These are phyloP conservation scores for Drosophila parvula DNA, from an alignment of 1,140 invertebrate species.

Conservation along the genomic window DNA sequence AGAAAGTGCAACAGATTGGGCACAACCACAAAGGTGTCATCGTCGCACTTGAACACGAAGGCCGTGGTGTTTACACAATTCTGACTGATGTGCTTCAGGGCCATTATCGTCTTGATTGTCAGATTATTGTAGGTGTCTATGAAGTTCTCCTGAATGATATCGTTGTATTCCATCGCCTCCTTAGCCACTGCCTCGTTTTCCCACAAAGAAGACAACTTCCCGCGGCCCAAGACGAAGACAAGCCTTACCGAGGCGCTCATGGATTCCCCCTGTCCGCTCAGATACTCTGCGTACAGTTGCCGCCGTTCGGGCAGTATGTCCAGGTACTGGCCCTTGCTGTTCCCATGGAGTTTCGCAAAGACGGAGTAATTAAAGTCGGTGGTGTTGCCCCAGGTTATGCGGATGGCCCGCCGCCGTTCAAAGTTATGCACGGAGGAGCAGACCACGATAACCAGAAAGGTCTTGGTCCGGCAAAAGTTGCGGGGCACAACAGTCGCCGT, in stretches of 20 bases:
- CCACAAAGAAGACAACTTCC: constrained; percentile 30
- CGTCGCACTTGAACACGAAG: constrained; percentile 93
- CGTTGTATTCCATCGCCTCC: constrained; percentile 84
- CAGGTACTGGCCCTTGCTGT: constrained; percentile 67
- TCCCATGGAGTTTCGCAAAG: constrained; percentile 74
- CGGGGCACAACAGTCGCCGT: constrained; percentile 88
- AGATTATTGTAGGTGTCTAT: constrained; percentile 96
- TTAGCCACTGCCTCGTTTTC: constrained; percentile 53
- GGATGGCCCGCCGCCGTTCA: no score
- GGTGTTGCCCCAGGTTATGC: constrained; percentile 87
- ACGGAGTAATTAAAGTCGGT: constrained; percentile 85
- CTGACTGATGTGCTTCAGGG: constrained; percentile 91
- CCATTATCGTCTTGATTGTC: constrained; percentile 94
- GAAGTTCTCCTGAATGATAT: constrained; percentile 96
- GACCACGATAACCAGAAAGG: constrained; percentile 89
- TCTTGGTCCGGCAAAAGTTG: constrained; percentile 85
- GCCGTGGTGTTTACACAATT: constrained; percentile 87
- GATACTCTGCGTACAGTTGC: constrained; percentile 49
- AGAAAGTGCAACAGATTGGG: constrained; percentile 85
- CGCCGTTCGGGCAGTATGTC: constrained; percentile 45
- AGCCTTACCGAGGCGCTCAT: constrained; percentile 55
- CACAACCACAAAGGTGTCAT: constrained; percentile 93
- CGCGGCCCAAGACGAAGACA: constrained; percentile 70
- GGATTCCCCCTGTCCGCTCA: constrained; percentile 24
- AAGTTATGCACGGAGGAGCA: constrained; percentile 88